Evolutionary conservation across 2,888 invertebrate genomes (phyloP).

Genomic region (Molorchus minor): DNA sequence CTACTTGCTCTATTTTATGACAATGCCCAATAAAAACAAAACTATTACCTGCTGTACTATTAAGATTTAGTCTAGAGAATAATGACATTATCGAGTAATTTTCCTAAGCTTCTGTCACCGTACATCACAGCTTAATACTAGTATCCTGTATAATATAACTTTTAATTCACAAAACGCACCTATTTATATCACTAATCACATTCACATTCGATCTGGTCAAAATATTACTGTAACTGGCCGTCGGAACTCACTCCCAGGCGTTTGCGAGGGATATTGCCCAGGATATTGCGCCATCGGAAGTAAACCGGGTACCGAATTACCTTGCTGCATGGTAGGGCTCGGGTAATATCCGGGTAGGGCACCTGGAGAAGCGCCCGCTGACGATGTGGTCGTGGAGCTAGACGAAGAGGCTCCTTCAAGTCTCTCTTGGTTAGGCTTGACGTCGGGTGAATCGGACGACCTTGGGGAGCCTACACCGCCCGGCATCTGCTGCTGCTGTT

Average conservation of each 20-base stretch:
- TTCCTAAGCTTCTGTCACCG: slow-evolving; percentile 21
- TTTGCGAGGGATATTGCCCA: slow-evolving; percentile 65
- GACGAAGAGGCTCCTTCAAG: slow-evolving; percentile 67
- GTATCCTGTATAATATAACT: slow-evolving; percentile 13
- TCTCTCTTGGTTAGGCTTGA: slow-evolving; percentile 54
- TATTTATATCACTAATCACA: slow-evolving; percentile 47
- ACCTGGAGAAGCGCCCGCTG: slow-evolving; percentile 74
- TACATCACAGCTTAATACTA: slow-evolving; percentile 23
- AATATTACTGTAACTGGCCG: slow-evolving; percentile 82
- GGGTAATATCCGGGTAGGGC: slow-evolving; percentile 67
- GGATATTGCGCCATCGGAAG: slow-evolving; percentile 76
- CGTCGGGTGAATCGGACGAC: slow-evolving; percentile 68
- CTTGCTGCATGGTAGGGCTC: slow-evolving; percentile 62
- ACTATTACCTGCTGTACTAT: background rate
- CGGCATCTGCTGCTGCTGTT: slow-evolving; percentile 37
- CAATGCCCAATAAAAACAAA: slow-evolving; percentile 8
- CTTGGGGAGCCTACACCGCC: slow-evolving; percentile 48
- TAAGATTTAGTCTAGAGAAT: slow-evolving; percentile 7
- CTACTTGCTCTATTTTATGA: background rate
- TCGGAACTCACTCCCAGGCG: slow-evolving; percentile 74
- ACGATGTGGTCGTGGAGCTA: slow-evolving; percentile 68
- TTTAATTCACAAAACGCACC: slow-evolving; percentile 24
- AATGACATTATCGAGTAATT: slow-evolving; percentile 20
- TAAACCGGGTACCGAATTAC: slow-evolving; percentile 65
- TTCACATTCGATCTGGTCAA: slow-evolving; percentile 73